Conservation (phyloP, 2,888 invertebrate genomes). For the Drosophila paucipuncta region DNA sequence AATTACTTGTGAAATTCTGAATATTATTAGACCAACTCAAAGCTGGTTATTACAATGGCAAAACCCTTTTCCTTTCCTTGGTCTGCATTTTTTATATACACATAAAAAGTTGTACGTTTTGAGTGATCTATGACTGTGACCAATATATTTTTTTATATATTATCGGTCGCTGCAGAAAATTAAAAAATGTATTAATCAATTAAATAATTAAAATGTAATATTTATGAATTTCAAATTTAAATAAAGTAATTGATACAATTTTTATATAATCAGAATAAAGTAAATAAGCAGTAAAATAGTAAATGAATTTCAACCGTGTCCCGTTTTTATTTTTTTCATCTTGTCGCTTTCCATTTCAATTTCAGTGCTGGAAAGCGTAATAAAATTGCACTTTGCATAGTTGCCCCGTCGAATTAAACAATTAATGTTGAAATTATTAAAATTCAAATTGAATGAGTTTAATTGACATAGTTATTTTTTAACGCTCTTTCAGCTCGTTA, state of each 20-base stretch:
- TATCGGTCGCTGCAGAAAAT: not conserved
- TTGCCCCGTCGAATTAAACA: conserved; percentile 36
- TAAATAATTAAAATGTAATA: not conserved
- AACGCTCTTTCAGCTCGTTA: conserved; percentile 35
- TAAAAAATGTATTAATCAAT: not conserved
- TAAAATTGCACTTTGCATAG: conserved; percentile 28
- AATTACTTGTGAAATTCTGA: no score
- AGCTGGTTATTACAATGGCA: no score
- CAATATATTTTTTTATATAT: no score
- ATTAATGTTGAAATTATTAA: conserved; percentile 42
- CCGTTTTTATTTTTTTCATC: not conserved
- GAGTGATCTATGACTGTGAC: no score
- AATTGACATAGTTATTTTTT: conserved; percentile 6
- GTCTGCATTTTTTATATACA: not conserved
- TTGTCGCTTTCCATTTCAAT: conserved; percentile 1
- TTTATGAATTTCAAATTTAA: not conserved
- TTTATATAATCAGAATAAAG: not conserved
- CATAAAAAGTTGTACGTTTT: not conserved
- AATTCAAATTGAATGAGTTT: conserved; percentile 37
- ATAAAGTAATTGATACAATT: not conserved
- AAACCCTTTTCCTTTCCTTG: not conserved
- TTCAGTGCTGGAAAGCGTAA: conserved; percentile 9
- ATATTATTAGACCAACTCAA: not conserved
- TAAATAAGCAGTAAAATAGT: not conserved
- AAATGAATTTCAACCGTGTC: not conserved